Percentiles rank a stretch among this genome's conserved stretches.
phyloP scores from a whole-genome alignment of 2,797 vertebrate genomes.

The Cottoperca gobio region DNA sequence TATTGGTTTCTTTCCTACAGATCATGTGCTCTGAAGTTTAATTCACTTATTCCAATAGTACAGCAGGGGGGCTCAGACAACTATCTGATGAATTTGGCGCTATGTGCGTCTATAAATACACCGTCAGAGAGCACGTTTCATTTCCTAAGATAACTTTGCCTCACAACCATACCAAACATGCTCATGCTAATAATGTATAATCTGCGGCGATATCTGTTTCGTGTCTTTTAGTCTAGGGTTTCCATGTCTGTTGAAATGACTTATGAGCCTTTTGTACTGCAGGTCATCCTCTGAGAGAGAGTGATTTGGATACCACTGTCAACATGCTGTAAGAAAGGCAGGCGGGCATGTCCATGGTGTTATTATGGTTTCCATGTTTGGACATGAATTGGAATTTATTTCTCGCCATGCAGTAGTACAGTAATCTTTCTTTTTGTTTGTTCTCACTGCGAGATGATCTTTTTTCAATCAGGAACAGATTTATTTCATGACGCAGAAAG shows the following conservation, averaged over 20 bases:
- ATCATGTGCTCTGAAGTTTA: slow-evolving; percentile 52
- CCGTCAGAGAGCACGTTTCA: slow-evolving; percentile 57
- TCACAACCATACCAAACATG: slow-evolving; percentile 68
- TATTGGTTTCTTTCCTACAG: slow-evolving; percentile 51
- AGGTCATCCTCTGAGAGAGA: slow-evolving; percentile 57
- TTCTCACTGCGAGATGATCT: slow-evolving; percentile 37
- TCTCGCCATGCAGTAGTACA: slow-evolving; percentile 39
- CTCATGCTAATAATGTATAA: slow-evolving; percentile 70
- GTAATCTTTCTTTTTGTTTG: slow-evolving; percentile 70
- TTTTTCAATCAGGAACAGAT: slow-evolving; percentile 50
- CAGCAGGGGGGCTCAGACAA: slow-evolving; percentile 56
- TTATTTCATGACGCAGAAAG: slow-evolving; percentile 38
- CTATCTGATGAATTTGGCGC: slow-evolving; percentile 73
- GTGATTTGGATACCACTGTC: slow-evolving; percentile 56
- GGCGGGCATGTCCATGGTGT: slow-evolving; percentile 51
- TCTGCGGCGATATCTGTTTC: slow-evolving; percentile 66
- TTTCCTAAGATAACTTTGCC: slow-evolving; percentile 72
- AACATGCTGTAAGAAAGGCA: slow-evolving; percentile 46
- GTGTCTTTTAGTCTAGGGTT: slow-evolving; percentile 53
- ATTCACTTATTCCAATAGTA: slow-evolving; percentile 56
- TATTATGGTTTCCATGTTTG: slow-evolving; percentile 76
- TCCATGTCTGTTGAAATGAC: slow-evolving; percentile 63
- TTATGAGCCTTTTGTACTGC: slow-evolving; percentile 49
- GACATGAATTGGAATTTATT: slow-evolving; percentile 72
- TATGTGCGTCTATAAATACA: slow-evolving; percentile 70